phyloP scores from a whole-genome alignment of 2,888 invertebrate genomes.

The Linnaemya vulpina region DNA sequence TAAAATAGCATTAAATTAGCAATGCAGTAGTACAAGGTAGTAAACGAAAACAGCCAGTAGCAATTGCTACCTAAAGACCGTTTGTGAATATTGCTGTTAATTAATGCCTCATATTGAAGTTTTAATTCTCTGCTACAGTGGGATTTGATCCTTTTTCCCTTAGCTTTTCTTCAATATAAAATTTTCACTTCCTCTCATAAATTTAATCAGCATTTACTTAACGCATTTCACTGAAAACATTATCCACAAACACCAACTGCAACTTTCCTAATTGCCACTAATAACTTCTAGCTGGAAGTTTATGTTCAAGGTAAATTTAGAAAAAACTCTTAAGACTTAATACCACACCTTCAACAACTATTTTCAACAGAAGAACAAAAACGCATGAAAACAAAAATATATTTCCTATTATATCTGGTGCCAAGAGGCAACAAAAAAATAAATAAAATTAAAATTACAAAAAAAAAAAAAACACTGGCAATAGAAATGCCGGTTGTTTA shows the following conservation, averaged over 20 bases:
- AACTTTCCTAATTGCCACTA: conserved; percentile 59
- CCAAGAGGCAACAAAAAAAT: background rate
- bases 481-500: conserved; percentile 63
- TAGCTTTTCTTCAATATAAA: background rate
- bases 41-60: no score
- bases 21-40: no score
- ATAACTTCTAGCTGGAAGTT: conserved; percentile 48
- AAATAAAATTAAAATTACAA: no score
- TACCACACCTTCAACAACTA: conserved; percentile 57
- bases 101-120: no score
- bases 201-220: background rate
- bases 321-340: conserved; percentile 38
- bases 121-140: background rate
- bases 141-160: no score
- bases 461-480: no score
- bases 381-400: background rate
- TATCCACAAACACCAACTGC: background rate
- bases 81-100: no score
- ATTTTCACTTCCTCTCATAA: background rate
- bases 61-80: no score
- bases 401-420: conserved; percentile 13
- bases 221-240: background rate
- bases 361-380: conserved; percentile 18
- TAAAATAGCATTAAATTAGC: no score
- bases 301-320: conserved; percentile 54